A percentile compares a stretch with the other conserved stretches of the same genome.
These are phyloP conservation scores for Seira musarum DNA, from an alignment of 2,888 invertebrate species.

Conservation along the genomic window DNA sequence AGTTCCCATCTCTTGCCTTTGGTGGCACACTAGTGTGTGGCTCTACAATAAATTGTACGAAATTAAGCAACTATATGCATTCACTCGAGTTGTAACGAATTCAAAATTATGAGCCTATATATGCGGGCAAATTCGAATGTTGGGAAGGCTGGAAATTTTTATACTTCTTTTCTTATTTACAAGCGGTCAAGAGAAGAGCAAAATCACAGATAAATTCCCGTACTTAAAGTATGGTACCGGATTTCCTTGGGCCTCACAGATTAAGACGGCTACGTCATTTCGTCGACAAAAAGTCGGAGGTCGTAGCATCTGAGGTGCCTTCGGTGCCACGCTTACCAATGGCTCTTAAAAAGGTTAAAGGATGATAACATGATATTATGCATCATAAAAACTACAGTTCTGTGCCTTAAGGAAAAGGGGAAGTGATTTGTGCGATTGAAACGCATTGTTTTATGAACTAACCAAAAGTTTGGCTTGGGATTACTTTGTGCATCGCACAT, in stretches of 20 bases:
- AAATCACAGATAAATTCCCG: slow-evolving; percentile 23
- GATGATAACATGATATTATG: no score
- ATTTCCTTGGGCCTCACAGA: slow-evolving; percentile 72
- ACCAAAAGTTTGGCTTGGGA: slow-evolving; percentile 68
- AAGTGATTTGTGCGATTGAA: slow-evolving; percentile 12
- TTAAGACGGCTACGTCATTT: slow-evolving; percentile 62
- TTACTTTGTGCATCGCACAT: slow-evolving; percentile 69
- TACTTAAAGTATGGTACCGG: slow-evolving; percentile 72
- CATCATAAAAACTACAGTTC: no score
- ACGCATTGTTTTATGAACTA: slow-evolving; percentile 25
- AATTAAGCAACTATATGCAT: neutral
- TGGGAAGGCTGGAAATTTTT: neutral
- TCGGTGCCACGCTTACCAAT: slow-evolving; percentile 61
- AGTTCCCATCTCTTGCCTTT: slow-evolving; percentile 65
- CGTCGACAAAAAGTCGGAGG: slow-evolving; percentile 60
- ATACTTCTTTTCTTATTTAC: no score
- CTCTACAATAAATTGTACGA: slow-evolving; percentile 35
- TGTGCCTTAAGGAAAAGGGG: neutral
- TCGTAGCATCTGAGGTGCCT: slow-evolving; percentile 62
- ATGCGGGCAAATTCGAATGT: slow-evolving; percentile 15
- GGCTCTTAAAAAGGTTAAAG: no score
- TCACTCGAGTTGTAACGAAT: neutral
- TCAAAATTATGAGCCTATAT: neutral
- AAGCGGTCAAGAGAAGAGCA: neutral
- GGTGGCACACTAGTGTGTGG: slow-evolving; percentile 67